Percentiles rank a stretch among this genome's conserved stretches.
phyloP scores from a whole-genome alignment of 2,113 vertebrate genomes.

The Thomomys bottae region DNA sequence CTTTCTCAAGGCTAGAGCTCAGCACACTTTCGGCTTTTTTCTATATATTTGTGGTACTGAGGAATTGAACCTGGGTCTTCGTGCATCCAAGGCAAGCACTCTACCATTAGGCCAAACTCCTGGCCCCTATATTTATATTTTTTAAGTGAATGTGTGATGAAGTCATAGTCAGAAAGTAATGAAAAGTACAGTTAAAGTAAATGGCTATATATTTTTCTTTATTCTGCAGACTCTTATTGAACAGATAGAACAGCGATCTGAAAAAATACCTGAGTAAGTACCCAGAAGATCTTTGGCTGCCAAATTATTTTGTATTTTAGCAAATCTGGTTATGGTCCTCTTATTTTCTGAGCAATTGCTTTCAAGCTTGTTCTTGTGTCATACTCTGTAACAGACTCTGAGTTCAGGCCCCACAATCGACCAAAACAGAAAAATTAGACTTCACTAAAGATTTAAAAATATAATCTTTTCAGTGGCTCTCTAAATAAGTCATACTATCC shows the following conservation, averaged over 20 bases:
- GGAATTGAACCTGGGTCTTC: too few species aligned
- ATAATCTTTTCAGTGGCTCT: too few species aligned
- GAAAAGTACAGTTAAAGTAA: background rate
- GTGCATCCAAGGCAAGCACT: too few species aligned
- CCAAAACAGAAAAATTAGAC: too few species aligned
- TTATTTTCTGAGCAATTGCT: background rate
- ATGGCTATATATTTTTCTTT: slow-evolving; percentile 53
- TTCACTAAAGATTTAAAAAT: too few species aligned
- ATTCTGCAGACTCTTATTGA: slow-evolving; percentile 93
- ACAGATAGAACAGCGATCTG: slow-evolving; percentile 95
- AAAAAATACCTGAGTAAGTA: slow-evolving; percentile 97
- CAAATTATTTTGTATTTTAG: background rate
- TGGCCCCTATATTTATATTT: slow-evolving; percentile 31
- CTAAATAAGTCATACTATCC: background rate
- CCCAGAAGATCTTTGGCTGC: slow-evolving; percentile 43
- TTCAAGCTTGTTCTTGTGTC: background rate
- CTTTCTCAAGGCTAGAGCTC: too few species aligned
- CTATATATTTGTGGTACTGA: too few species aligned
- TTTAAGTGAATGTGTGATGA: slow-evolving; percentile 6
- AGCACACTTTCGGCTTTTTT: too few species aligned
- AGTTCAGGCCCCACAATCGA: too few species aligned
- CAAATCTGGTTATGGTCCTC: background rate
- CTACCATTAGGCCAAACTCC: too few species aligned
- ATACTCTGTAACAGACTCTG: too few species aligned
- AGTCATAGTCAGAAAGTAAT: slow-evolving; percentile 25